Percentiles rank a stretch among this genome's conserved stretches.
These are phyloP conservation scores for Nilaparvata lugens DNA, from an alignment of 1,140 invertebrate genomes.

Conservation along the genomic window DNA sequence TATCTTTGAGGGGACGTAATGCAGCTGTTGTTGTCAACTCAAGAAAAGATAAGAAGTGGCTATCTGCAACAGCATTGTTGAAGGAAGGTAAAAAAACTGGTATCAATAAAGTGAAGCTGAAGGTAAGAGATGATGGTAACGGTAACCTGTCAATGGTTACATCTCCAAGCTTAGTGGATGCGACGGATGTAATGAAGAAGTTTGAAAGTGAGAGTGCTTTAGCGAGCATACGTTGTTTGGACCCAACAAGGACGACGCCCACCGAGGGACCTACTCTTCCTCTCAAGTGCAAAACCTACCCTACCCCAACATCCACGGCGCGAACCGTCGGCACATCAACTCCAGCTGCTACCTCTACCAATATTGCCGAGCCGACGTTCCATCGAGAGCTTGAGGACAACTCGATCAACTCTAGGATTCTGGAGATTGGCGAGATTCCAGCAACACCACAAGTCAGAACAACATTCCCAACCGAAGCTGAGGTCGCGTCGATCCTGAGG, in stretches of 20 bases:
- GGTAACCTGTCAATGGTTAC: neutral
- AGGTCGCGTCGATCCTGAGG: slow-evolving; percentile 28
- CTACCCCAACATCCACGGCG: no score
- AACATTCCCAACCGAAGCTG: slow-evolving; percentile 26
- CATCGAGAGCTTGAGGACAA: neutral
- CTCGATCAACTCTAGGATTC: slow-evolving; percentile 1
- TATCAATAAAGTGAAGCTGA: slow-evolving; percentile 13
- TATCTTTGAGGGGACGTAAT: slow-evolving; percentile 74
- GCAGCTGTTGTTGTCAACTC: slow-evolving; percentile 78
- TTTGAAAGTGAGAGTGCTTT: neutral
- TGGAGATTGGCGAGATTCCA: slow-evolving; percentile 12
- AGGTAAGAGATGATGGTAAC: slow-evolving; percentile 1
- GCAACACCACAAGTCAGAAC: slow-evolving; percentile 18
- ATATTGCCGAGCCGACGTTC: neutral
- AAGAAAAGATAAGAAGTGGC: slow-evolving; percentile 56
- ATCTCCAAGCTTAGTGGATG: slow-evolving; percentile 14
- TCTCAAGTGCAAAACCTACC: no score
- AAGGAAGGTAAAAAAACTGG: slow-evolving; percentile 17
- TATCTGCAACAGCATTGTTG: neutral
- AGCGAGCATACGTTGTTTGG: no score
- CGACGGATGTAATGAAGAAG: slow-evolving; percentile 11
- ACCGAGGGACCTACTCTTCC: no score
- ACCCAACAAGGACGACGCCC: no score
- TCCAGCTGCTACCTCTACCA: neutral
- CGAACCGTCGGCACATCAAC: neutral